A percentile compares a stretch with the other conserved stretches of the same genome.
These are phyloP conservation scores for Ips nitidus DNA, from an alignment of 1,140 invertebrate genomes.

Conservation along the genomic window DNA sequence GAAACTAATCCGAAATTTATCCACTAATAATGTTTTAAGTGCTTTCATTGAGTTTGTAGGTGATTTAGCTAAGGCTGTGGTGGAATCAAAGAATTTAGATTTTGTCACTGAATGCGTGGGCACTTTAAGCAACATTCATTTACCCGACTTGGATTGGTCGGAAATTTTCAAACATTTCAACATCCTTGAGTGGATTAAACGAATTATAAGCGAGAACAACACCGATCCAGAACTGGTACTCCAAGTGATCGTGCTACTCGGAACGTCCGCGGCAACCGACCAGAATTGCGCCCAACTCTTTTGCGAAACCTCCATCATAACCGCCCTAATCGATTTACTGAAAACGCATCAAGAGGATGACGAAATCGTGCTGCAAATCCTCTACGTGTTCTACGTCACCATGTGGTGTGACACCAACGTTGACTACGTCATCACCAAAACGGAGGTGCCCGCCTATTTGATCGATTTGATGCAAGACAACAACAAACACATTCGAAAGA, in stretches of 20 bases:
- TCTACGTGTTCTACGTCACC: slow-evolving; percentile 93
- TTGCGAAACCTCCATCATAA: slow-evolving; percentile 77
- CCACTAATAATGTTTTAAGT: slow-evolving; percentile 82
- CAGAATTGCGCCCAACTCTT: slow-evolving; percentile 81
- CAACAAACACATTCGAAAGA: slow-evolving; percentile 87
- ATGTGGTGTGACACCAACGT: slow-evolving; percentile 81
- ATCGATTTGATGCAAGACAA: slow-evolving; percentile 98
- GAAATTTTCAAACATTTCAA: slow-evolving; percentile 86
- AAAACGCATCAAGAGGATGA: slow-evolving; percentile 95
- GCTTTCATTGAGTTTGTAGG: slow-evolving; percentile 91
- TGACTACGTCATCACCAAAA: slow-evolving; percentile 79
- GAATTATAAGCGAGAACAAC: slow-evolving; percentile 67
- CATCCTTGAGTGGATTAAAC: slow-evolving; percentile 86
- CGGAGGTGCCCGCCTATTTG: slow-evolving; percentile 92
- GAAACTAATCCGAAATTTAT: slow-evolving; percentile 94
- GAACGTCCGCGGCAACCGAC: slow-evolving; percentile 83
- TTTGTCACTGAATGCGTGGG: slow-evolving; percentile 89
- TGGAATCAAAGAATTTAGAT: slow-evolving; percentile 75
- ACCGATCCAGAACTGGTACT: slow-evolving; percentile 48
- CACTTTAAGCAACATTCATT: slow-evolving; percentile 85
- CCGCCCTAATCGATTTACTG: slow-evolving; percentile 78
- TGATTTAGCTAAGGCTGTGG: slow-evolving; percentile 83
- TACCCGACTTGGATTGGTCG: slow-evolving; percentile 87
- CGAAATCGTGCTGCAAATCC: slow-evolving; percentile 92
- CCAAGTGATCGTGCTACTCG: slow-evolving; percentile 77